Evolutionary conservation across 2,888 invertebrate species (phyloP).

Genomic region (Apamea sordens): DNA sequence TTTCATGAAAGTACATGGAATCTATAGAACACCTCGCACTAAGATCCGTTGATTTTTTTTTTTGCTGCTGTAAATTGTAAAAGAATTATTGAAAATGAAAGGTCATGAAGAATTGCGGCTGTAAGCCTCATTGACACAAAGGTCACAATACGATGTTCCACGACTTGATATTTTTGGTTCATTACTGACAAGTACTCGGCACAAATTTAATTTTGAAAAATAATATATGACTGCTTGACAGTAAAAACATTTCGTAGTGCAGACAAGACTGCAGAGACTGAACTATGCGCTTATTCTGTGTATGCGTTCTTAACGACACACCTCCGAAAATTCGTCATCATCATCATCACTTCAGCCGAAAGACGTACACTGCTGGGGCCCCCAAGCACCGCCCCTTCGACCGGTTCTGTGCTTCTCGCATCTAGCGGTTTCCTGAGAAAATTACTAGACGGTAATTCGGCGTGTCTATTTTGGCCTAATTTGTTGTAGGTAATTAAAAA

Average conservation of each 20-base stretch:
- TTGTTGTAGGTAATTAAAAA: background rate
- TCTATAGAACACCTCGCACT: background rate
- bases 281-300: no score
- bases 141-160: background rate
- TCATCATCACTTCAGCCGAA: no score
- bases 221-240: background rate
- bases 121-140: conserved; percentile 1
- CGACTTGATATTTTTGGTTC: background rate
- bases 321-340: background rate
- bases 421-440: background rate
- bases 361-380: no score
- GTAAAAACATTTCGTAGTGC: background rate
- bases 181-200: background rate
- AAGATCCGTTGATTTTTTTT: background rate
- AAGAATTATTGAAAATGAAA: conserved; percentile 7
- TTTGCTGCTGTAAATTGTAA: background rate
- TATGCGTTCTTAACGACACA: background rate
- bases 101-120: background rate
- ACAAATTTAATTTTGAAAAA: background rate
- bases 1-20: background rate
- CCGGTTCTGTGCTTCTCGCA: no score
- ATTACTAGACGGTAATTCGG: background rate
- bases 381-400: no score
- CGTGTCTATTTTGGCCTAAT: background rate
- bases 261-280: background rate